Percentiles rank a stretch among this genome's conserved stretches.
These are phyloP conservation scores for Crotalus tigris DNA, from an alignment of 2,113 vertebrate species.

Conservation along the genomic window DNA sequence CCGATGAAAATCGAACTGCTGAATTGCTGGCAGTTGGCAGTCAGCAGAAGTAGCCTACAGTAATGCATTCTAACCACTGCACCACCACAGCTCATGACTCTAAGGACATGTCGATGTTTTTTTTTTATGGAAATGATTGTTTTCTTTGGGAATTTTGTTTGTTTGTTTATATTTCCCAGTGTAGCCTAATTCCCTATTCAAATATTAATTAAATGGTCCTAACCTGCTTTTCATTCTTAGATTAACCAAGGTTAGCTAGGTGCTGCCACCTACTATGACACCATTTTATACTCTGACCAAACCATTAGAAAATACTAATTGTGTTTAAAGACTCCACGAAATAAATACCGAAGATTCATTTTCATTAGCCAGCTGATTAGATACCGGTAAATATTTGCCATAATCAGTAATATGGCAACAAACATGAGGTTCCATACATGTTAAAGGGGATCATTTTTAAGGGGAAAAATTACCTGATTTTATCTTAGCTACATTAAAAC, in stretches of 20 bases:
- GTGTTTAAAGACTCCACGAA: constrained; percentile 9
- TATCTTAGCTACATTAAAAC: background rate
- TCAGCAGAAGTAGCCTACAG: too few relatives aligned
- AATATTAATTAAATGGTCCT: background rate
- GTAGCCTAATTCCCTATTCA: background rate
- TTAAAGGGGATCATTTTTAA: background rate
- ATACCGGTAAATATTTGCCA: background rate
- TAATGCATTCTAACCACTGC: too few relatives aligned
- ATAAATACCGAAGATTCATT: background rate
- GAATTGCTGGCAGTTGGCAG: too few relatives aligned
- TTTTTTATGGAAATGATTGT: background rate
- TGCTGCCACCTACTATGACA: background rate
- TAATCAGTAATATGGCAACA: background rate
- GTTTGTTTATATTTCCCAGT: background rate
- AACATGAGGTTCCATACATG: background rate
- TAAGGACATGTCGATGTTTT: background rate
- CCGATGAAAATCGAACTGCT: too few relatives aligned
- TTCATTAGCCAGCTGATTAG: background rate
- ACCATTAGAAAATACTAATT: background rate
- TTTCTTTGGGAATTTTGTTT: background rate
- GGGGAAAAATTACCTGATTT: background rate
- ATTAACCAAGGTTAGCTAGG: background rate
- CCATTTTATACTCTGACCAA: background rate
- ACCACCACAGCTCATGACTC: background rate
- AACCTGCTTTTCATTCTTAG: background rate